Evolutionary conservation across 2,888 invertebrate species (phyloP), one percentile per base, ranked within the genome.

Genomic region (Acanthosepion lycidas): DNA sequence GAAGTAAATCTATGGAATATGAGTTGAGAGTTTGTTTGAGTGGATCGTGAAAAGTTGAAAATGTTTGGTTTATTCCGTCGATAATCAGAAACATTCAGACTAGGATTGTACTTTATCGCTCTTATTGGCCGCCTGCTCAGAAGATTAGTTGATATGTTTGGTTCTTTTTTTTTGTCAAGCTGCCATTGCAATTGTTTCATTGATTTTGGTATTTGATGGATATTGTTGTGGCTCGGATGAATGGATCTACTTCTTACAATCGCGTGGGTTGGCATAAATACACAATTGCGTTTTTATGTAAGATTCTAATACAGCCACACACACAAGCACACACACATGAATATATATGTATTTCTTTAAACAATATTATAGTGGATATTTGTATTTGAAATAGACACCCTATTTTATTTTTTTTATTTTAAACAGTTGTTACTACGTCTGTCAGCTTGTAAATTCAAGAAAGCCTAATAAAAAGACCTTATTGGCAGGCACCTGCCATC

Each of bases 181-280:
- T 78, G 78, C 78, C 78, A 78, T 78, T 78, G 78, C 78, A 78
- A 78, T n/a, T 78, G n/a, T 78, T 78, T n/a, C n/a, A 78, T 78
- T 78, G 78, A 78, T 78, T n/a, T 78, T 78, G 78, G 33, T 78
- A 78, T 78, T 78, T n/a, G n/a, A 78, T 78, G 78, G 78, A n/a
- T n/a, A 78, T 6, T n/a, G 78, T n/a, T 78, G 3, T 78, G 78
- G 15, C n/a, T n/a, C n/a, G 12, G n/a, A 5, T 78, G 78, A 33
- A 9, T 78, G n/a, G n/a, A 78, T 78, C 23, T 78, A n/a, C n/a
- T 78, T 78, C n/a, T 15, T 23, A 12, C 12, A 78, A 78, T 15
- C n/a, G 78, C n/a, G 78, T 78, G n/a, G 78, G 78, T 33, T n/a
- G n/a, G n/a, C 12, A 78, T 78, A 6, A 15, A 33, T 78, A 78